phyloP scores from a whole-genome alignment of 2,797 vertebrate genomes.

The Eptatretus atami region DNA sequence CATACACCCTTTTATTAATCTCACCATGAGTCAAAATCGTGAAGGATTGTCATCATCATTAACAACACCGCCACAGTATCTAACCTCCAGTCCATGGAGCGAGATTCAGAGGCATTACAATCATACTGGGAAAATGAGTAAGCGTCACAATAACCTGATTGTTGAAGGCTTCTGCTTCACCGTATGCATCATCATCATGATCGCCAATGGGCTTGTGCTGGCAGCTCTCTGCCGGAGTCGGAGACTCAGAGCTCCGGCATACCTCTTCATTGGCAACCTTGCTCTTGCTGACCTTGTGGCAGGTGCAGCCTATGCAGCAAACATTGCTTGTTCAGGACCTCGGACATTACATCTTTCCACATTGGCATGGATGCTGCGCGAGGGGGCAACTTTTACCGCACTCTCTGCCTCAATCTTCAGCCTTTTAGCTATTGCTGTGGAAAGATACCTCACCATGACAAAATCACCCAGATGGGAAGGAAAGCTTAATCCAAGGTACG shows the following conservation, averaged over 20 bases:
- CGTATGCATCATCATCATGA: conserved; percentile 75
- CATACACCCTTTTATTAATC: too few species aligned
- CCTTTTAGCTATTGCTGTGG: conserved; percentile 70
- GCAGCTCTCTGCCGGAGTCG: conserved; percentile 90
- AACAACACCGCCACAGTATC: too few species aligned
- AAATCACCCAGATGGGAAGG: too few species aligned
- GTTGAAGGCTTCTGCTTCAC: conserved; percentile 19
- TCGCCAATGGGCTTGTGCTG: conserved; percentile 74
- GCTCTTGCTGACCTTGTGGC: conserved; percentile 88
- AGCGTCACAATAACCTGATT: too few species aligned
- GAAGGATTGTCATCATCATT: too few species aligned
- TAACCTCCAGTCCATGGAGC: too few species aligned
- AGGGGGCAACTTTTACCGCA: conserved; percentile 88
- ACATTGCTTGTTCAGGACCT: conserved; percentile 60
- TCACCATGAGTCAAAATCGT: too few species aligned
- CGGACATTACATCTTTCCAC: conserved; percentile 60
- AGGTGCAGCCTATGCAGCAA: conserved; percentile 55
- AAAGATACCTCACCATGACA: conserved; percentile 72
- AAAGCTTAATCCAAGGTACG: too few species aligned
- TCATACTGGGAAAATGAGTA: too few species aligned
- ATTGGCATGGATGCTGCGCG: conserved; percentile 64
- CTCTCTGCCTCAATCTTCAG: conserved; percentile 81
- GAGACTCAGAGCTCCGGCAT: conserved; percentile 96
- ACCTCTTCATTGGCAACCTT: conserved; percentile 91
- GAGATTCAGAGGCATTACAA: too few species aligned